These are phyloP conservation scores for Craterocephalus amniculus DNA, from an alignment of 2,797 vertebrate genomes.

Conservation along the genomic window DNA sequence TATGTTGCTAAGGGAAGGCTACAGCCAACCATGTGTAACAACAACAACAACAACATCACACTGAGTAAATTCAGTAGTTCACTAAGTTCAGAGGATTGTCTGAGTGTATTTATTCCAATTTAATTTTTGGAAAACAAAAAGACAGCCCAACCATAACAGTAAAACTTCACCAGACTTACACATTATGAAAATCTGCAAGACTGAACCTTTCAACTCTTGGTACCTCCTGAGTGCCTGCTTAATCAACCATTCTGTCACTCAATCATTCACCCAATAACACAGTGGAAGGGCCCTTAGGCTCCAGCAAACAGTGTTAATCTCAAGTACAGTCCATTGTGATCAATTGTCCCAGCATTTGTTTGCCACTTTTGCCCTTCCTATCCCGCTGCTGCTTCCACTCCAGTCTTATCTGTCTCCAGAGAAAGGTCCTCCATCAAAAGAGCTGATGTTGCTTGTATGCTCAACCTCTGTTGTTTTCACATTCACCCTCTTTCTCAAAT, in stretches of 20 bases:
- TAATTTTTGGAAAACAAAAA: not conserved
- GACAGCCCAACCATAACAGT: not conserved
- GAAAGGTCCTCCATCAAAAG: constrained; percentile 47
- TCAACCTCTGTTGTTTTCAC: constrained; percentile 42
- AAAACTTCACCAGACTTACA: not conserved
- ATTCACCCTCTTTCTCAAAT: constrained; percentile 36
- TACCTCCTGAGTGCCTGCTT: constrained; percentile 22
- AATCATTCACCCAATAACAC: constrained; percentile 41
- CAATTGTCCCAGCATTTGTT: constrained; percentile 40
- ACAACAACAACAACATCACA: not conserved
- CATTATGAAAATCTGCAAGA: constrained; percentile 4
- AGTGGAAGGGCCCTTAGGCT: constrained; percentile 30
- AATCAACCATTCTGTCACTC: constrained; percentile 45
- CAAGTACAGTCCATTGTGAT: constrained; percentile 50
- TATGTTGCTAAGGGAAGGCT: not conserved
- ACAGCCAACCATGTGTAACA: not conserved
- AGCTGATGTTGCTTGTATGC: constrained; percentile 24
- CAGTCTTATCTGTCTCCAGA: constrained; percentile 59
- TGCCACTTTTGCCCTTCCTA: constrained; percentile 53
- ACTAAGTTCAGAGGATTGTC: not conserved
- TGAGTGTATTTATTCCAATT: not conserved
- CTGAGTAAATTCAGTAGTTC: not conserved
- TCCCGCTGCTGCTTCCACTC: constrained; percentile 25
- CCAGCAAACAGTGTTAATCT: constrained; percentile 28
- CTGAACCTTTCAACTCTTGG: constrained; percentile 15